A percentile compares a stretch with the other conserved stretches of the same genome.
Evolutionary conservation across 2,888 invertebrate species (phyloP).

Genomic region (Cerastis leucographa): DNA sequence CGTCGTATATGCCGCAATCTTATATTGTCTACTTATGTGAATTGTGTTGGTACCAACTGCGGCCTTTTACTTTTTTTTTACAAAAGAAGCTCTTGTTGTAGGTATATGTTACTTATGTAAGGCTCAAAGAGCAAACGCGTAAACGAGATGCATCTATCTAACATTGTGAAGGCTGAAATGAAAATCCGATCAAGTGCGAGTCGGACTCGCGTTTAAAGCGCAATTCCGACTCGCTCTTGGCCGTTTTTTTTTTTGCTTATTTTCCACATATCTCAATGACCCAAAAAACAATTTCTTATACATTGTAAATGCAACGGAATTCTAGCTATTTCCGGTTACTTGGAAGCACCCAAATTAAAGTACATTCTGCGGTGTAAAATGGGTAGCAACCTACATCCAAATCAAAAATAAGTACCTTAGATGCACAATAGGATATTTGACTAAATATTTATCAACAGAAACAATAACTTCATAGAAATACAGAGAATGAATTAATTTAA

Average conservation of each 20-base stretch:
- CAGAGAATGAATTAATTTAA: background rate
- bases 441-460: background rate
- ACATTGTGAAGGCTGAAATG: background rate
- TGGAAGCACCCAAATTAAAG: no score
- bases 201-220: no score
- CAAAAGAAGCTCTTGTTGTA: background rate
- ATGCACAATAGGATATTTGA: background rate
- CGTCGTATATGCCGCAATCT: background rate
- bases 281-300: background rate
- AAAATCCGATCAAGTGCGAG: background rate
- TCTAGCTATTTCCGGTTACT: no score
- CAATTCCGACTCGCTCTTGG: background rate
- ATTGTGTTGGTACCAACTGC: no score
- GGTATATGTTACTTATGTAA: background rate
- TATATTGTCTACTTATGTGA: background rate
- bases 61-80: no score
- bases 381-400: no score
- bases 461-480: background rate
- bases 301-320: background rate
- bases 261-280: background rate
- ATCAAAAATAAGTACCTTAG: background rate
- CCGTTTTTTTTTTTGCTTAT: background rate
- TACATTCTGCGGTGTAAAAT: background rate
- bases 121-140: background rate
- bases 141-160: background rate